phyloP scores from a whole-genome alignment of 37 sponge, comb jelly and placozoan species.

The Halisarca cf. caerulea region DNA sequence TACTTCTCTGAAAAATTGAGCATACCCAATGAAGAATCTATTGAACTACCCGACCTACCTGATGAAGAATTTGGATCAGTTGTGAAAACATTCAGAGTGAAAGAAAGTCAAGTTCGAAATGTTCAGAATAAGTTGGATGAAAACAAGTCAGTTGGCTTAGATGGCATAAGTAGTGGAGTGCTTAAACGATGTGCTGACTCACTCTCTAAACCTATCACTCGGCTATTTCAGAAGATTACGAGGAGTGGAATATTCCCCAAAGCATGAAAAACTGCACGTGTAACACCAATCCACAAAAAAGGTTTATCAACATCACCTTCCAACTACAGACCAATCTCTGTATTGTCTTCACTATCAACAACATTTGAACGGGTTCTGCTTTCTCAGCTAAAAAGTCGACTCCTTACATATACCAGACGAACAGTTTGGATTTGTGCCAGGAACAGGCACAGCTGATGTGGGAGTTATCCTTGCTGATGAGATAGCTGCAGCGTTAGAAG shows the following conservation, averaged over 20 bases:
- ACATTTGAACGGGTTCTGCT: slow-evolving; percentile 15
- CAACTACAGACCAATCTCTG: slow-evolving; percentile 36
- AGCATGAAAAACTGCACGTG: slow-evolving; percentile 11
- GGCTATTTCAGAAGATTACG: slow-evolving; percentile 23
- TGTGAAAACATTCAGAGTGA: slow-evolving; percentile 27
- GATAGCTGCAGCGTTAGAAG: not conserved
- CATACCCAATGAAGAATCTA: slow-evolving; percentile 27
- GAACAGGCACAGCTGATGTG: slow-evolving; percentile 20
- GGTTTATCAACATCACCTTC: not conserved
- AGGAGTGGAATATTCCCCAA: slow-evolving; percentile 18
- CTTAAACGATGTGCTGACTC: not conserved
- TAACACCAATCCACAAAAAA: slow-evolving; percentile 29
- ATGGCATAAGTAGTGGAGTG: slow-evolving; percentile 3
- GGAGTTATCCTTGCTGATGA: slow-evolving; percentile 12
- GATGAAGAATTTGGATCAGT: too few relatives aligned
- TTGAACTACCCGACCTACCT: not conserved
- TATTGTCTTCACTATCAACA: slow-evolving; percentile 17
- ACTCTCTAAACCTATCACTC: slow-evolving; percentile 10
- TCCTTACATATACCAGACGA: slow-evolving; percentile 17
- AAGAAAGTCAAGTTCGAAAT: not conserved
- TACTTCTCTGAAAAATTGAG: slow-evolving; percentile 19
- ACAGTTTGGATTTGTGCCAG: slow-evolving; percentile 29
- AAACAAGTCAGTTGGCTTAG: not conserved
- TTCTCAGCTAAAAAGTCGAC: not conserved
- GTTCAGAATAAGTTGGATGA: slow-evolving; percentile 10